phyloP scores from a whole-genome alignment of 2,888 invertebrate species.

The Apamea crenata region DNA sequence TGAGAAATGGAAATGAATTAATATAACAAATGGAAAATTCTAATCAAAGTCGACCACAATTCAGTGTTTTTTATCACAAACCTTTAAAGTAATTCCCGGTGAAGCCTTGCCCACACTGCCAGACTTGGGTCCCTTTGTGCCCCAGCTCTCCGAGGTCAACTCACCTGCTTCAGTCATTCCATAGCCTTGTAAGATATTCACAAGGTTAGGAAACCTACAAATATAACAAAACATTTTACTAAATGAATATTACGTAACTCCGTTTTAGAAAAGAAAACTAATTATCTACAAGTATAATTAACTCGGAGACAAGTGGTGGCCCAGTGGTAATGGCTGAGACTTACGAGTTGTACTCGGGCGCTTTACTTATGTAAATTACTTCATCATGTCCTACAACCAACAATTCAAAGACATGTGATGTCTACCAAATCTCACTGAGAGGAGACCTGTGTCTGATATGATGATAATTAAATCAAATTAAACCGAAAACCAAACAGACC shows the following conservation, averaged over 20 bases:
- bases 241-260: neutral
- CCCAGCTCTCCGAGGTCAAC: constrained; percentile 81
- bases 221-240: neutral
- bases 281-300: constrained; percentile 1
- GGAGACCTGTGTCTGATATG: no score
- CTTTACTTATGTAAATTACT: neutral
- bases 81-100: constrained; percentile 81
- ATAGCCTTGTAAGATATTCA: constrained; percentile 80
- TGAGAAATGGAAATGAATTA: neutral
- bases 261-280: neutral
- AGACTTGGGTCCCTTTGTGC: constrained; percentile 76
- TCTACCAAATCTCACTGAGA: neutral
- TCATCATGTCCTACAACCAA: neutral
- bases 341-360: neutral
- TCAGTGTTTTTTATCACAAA: constrained; percentile 57
- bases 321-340: neutral
- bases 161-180: constrained; percentile 85
- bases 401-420: neutral
- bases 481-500: neutral
- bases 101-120: constrained; percentile 83
- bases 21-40: neutral
- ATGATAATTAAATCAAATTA: neutral
- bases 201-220: constrained; percentile 76
- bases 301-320: neutral
- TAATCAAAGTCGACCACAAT: neutral